Evolutionary conservation across 2,888 invertebrate genomes (phyloP).

Genomic region (Hetaerina titia): DNA sequence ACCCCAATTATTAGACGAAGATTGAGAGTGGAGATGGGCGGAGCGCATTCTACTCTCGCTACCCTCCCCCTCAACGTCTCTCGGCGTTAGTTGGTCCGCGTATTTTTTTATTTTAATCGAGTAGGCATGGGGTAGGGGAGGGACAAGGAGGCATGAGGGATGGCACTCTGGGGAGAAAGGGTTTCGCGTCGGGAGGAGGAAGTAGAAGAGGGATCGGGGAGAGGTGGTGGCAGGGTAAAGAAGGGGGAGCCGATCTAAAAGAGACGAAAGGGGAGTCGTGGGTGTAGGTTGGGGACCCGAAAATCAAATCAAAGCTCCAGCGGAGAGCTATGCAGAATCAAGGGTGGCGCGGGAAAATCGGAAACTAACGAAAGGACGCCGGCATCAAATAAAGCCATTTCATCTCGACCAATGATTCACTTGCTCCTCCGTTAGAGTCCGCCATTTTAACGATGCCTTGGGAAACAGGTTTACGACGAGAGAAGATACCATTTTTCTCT

Average conservation of each 20-base stretch:
- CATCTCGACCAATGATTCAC: neutral
- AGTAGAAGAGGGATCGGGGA: too few relatives aligned
- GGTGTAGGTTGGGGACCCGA: neutral
- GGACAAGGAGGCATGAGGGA: neutral
- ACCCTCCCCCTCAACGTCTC: neutral
- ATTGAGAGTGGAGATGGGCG: neutral
- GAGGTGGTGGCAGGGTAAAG: too few relatives aligned
- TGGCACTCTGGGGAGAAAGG: neutral
- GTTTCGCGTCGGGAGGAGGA: too few relatives aligned
- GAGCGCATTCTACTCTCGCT: neutral
- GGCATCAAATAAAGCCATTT: neutral
- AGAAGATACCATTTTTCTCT: too few relatives aligned
- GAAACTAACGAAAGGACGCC: neutral
- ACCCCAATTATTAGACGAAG: neutral
- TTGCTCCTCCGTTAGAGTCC: neutral
- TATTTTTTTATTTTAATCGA: neutral
- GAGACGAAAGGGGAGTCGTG: neutral
- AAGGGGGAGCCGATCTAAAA: too few relatives aligned
- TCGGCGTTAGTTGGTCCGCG: neutral
- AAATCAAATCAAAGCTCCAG: slow-evolving; percentile 3
- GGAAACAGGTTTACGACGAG: neutral
- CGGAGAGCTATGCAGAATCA: neutral
- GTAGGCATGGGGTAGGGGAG: neutral
- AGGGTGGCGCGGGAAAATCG: neutral
- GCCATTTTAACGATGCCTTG: neutral